phyloP scores from a whole-genome alignment of 2,888 invertebrate genomes.

The Tetanocera ferruginea region DNA sequence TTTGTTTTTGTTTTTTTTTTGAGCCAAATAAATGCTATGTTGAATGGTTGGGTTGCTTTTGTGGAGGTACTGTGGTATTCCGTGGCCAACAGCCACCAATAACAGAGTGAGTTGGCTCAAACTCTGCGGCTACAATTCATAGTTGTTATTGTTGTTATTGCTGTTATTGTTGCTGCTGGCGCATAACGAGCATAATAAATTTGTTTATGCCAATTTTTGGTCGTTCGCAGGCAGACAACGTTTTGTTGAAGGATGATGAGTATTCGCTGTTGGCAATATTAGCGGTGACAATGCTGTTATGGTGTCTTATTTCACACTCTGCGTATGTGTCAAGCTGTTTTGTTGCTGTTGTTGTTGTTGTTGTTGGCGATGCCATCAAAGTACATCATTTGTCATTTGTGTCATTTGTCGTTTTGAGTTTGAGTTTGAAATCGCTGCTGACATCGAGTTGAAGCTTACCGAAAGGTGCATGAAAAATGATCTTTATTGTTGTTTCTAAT shows the following conservation, averaged over 20 bases:
- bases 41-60: background rate
- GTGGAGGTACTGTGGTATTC: background rate
- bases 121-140: background rate
- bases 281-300: background rate
- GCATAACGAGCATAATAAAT: slow-evolving; percentile 8
- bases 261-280: background rate
- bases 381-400: slow-evolving; percentile 5
- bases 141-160: background rate
- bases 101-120: background rate
- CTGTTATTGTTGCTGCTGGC: background rate
- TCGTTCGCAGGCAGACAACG: background rate
- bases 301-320: slow-evolving; percentile 5
- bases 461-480: background rate
- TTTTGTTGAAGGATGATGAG: background rate
- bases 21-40: no score
- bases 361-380: background rate
- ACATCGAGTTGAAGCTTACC: background rate
- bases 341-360: no score
- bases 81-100: background rate
- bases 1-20: no score
- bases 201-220: slow-evolving; percentile 6
- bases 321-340: background rate
- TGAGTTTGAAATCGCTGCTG: background rate
- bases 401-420: background rate
- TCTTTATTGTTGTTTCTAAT: background rate